Base-by-base conservation (phyloP, 1,140 invertebrate species). In the Drosophila persimilis region DNA sequence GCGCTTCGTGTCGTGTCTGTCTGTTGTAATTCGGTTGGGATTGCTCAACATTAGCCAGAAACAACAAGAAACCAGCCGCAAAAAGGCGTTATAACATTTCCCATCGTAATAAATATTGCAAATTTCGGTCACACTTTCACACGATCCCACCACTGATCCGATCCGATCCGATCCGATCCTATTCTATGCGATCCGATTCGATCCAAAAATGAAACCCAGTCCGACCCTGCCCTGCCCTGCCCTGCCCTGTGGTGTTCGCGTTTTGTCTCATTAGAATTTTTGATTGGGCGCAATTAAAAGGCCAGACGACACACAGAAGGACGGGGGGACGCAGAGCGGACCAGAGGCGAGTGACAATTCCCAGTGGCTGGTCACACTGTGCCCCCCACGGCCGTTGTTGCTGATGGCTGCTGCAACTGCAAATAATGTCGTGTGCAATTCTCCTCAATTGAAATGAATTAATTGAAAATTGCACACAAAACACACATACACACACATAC, bases 391-490 rank as follows among this genome's bases (percentile, higher is more conserved):
- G 43, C 60, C 50, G 29, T 64, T 65, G 15, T 35, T 69, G 65
- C 51, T 56, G 44, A 48, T 8, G 7, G 29, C 35, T 39, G 35
- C 7, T 8, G 35, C 24, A 3, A 5, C 35, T 39, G 35, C 35
- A 39, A 39, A 62, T 64, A 84, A 73, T 75, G 60, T 66, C 73
- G 72, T 73, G 59, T 76, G 81, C 69, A 73, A 86, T 81, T 73
- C 77, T 64, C 70, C 61, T 86, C 83, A 86, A 86, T 86, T 85
- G 81, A 81, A 65, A 73, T 64, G 77, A 85, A 85, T 83, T 83
- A 81, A 81, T 71, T 76, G 73, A 77, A 70, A 76, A 81, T 83
- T 85, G 80, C 80, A 74, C 69, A 67, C 53, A 66, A 45, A 61
- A 43, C 61, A 81, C 50, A 70, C 29, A 53, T 20, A 41, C 17